Base-by-base conservation (phyloP, 2,888 invertebrate species). In the Allophyes oxyacanthae region DNA sequence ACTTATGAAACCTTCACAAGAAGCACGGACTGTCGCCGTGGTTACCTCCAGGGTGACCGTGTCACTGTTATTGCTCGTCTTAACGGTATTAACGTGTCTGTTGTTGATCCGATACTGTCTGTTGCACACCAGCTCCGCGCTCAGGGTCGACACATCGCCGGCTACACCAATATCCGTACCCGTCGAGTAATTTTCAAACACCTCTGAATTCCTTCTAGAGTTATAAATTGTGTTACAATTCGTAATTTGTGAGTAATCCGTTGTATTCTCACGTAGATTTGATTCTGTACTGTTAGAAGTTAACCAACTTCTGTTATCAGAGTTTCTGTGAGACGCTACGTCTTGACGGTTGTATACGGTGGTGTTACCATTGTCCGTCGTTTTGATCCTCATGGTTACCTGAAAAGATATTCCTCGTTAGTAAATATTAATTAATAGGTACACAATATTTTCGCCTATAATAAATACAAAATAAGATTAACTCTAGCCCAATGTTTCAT, bases 371-470 rank as follows among this genome's bases (percentile, higher is more conserved):
- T 92, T 92, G 63, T 90, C 88, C 82, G 63, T 73, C 57, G 71
- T 77, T 75, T 83, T 82, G 81, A 92, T 87, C 86, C 82, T 89
- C 93, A 93, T 93, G 81, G 69, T 89, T 87, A 84, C 79, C 93
- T 93, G 89, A 26, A 87, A 87, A 71, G 45, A 74, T 64, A 51
- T 13, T n/a, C 0, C 8, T 42, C 8, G 5, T 32, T 32, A 43
- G 0, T 28, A 14, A 33, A 26, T 57, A 13, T 37, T 7, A 25
- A 37, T 11, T 9, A 14, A 3, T 32, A n/a, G n/a, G n/a, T n/a
- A n/a, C n/a, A 41, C 15, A 26, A 37, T 28, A 40, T 52, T 26
- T 3, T 20, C 20, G 4, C 6, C n/a, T 14, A 5, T 8, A 34
- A 30, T 26, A 26, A 48, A 32, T 55, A 32, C 10, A 11, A 7